Conservation (phyloP, 2,113 vertebrate species). For the Gavia stellata region DNA sequence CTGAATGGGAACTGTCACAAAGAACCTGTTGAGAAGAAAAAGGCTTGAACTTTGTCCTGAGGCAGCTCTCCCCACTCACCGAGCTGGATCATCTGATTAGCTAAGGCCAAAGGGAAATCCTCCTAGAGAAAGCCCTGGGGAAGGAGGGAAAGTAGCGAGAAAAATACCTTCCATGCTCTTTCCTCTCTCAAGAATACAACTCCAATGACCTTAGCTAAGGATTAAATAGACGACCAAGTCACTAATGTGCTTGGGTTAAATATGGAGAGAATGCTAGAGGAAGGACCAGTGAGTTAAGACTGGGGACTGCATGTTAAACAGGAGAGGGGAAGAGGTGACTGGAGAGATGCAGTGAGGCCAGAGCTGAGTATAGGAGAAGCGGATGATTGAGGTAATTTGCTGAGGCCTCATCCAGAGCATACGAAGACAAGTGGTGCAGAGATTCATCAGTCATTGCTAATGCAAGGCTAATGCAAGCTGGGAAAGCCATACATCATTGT, state of each 20-base stretch:
- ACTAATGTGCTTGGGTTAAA: not conserved
- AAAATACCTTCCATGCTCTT: not conserved
- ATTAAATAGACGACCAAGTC: not conserved
- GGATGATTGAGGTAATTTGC: not conserved
- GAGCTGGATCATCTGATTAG: not conserved
- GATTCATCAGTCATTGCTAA: not conserved
- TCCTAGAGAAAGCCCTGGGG: not conserved
- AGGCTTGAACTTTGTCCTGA: constrained; percentile 9
- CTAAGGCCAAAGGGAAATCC: not conserved
- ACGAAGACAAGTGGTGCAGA: not conserved
- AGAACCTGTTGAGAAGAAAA: not conserved
- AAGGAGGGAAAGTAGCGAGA: not conserved
- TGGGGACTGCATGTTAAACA: not conserved
- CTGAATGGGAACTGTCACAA: not conserved
- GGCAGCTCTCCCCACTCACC: not conserved
- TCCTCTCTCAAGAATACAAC: not conserved
- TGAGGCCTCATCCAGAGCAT: not conserved
- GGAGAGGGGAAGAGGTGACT: not conserved
- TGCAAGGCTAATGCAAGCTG: not conserved
- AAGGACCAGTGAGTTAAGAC: not conserved
- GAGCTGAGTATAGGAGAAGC: not conserved
- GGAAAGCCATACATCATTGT: not conserved
- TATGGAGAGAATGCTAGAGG: not conserved
- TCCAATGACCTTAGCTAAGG: not conserved
- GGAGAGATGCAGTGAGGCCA: not conserved